Evolutionary conservation across 2,888 invertebrate genomes (phyloP), one percentile per base, ranked within the genome.

Genomic region (Rambutsinella grinnellia): DNA sequence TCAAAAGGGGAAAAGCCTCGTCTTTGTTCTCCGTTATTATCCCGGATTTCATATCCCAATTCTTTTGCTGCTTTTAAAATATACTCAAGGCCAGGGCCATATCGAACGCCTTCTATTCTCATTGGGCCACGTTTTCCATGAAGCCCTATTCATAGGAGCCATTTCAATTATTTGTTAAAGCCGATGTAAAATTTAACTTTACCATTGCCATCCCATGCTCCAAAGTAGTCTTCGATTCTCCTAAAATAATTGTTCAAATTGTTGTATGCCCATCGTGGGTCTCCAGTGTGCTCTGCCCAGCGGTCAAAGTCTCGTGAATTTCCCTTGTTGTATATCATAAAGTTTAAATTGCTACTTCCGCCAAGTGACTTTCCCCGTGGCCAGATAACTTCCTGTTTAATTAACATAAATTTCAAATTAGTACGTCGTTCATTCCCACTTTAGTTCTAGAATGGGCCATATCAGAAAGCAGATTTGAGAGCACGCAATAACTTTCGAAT

Each of bases 271-370:
- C 88, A 88, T 3, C 87, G 86, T n/a, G 17, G 8, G 67, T 85
- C 85, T 8, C 85, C 86, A n/a, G 74, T 62, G 23, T 81, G 80
- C 17, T 78, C 85, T 62, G 91, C 91, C 94, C 94, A 94, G 2
- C 87, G 84, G 36, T 76, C 61, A 27, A 63, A 94, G 85, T 94
- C 93, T 15, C 89, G 86, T n/a, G 88, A 87, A 86, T 93, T 91
- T 17, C 94, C 93, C 85, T 91, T 86, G 23, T 49, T 53, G 61
- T 74, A 74, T 6, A 66, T 46, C 54, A 66, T 47, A 10, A 51
- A 65, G 28, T 74, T 74, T 1, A 27, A 17, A 8, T 10, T 26
- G 28, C 66, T 66, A 15, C 46, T 51, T 10, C 74, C 74, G 1
- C 70, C 70, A 13, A 62, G 36, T 8, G 46, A n/a, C 17, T 47